Base-by-base conservation (phyloP, 2,888 invertebrate genomes). In the Deroplatys truncata region DNA sequence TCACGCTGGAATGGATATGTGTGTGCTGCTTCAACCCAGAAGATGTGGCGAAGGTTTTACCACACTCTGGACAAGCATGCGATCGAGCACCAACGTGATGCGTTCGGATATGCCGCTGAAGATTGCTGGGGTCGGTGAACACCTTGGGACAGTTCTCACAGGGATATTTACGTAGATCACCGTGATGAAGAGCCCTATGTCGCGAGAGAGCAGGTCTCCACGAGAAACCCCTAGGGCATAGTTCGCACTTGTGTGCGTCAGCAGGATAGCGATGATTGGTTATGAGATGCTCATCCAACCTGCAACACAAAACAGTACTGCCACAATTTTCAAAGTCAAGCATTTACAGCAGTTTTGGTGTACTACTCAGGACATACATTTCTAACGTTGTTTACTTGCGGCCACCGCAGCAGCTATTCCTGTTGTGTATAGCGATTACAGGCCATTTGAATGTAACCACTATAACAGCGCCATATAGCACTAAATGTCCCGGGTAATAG, bases 11-110 rank as follows among this genome's bases (percentile, higher is more conserved):
- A 95, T 99, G 99, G 92, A 99, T 99, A 94, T 99, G 99, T 72
- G 98, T 98, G 94, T 99, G 99, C 94, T 99, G 99, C 94, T 99
- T 99, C 89, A 99, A 95, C 83, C 99, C 99, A 91, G 98, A 98
- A 90, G 98, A 98, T 83, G 99, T 99, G 86, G 98, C 98, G 94
- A 99, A 99, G 90, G 99, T 99, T 95, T 99, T 99, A 91, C 99
- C 99, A 94, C 99, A 99, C 94, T 99, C 98, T 90, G 97, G 96
- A 93, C 99, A 99, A 92, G 98, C 98, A 96, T 99, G 99, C 93
- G 98, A 97, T 93, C 99, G 96, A 86, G 98, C 98, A 89, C 99
- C 99, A 91, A 97, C 97, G 97, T 99, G 99, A 94, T 98, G 97
- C 91, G 97, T 97, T 93, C 99, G 96, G 94, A 98, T 98, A 95